Evolutionary conservation across 1,140 invertebrate species (phyloP), one percentile per base, ranked within the genome.

Genomic region (Aphidius gifuensis): DNA sequence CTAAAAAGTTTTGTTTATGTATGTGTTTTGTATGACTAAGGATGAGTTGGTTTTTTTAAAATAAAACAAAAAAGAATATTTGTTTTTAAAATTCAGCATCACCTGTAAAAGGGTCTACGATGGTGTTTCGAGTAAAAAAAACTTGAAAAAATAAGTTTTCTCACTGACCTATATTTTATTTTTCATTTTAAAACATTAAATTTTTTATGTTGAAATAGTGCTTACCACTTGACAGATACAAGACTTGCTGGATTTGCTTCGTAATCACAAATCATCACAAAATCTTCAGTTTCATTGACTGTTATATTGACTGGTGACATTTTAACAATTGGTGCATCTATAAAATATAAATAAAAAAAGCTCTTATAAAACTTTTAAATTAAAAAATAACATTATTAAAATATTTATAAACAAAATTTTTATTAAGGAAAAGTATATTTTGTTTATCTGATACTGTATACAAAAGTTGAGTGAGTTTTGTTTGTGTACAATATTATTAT

Each of bases 281-380:
- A 83, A 68, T 90, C 86, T 44, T 84, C 83, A 9, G 87, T 87
- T 76, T 93, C 92, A 66, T 92, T 91, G 3, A 90, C 87, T 0
- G 89, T 91, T 58, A 92, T 84, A 71, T 92, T 90, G 5, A 81
- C 80, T 6, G 91, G 90, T 43, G 78, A 84, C 11, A 93, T 85
- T 46, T 79, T 83, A 1, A 93, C 88, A 55, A 92, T 87, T 11
- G 92, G 92, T 2, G 91, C 89, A 86, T 93, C 92, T 95, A 21
- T 32, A 49, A 56, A 48, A 16, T 53, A 51, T 16, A 42, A 7
- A n/a, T 4, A 23, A 60, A 53, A 44, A 51, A 16, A 16, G 16
- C 1, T 1, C 1, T 16, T 16, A 9, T 38, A 55, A 43, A 55
- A 55, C n/a, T 38, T 11, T n/a, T 56, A 53, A 39, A 53, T 40